Evolutionary conservation across 2,888 invertebrate species (phyloP).

Genomic region (Stictocephala bisonia): DNA sequence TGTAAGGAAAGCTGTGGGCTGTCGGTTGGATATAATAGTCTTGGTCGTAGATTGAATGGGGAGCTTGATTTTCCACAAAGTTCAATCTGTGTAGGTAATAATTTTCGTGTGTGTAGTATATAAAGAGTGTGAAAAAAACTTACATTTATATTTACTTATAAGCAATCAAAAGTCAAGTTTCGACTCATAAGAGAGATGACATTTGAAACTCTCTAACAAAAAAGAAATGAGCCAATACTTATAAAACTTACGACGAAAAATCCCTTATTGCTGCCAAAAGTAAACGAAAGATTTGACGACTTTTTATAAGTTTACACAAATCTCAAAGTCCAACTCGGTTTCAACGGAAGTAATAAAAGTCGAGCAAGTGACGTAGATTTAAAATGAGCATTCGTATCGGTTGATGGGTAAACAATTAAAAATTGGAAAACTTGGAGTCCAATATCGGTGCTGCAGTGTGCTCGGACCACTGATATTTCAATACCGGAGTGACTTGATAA

Average conservation of each 20-base stretch:
- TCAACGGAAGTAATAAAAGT: slow-evolving; percentile 24
- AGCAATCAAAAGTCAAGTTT: too few species aligned
- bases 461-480: background rate
- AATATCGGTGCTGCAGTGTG: slow-evolving; percentile 18
- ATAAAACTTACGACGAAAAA: slow-evolving; percentile 14
- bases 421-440: slow-evolving; percentile 39
- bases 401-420: slow-evolving; percentile 39
- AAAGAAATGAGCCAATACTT: slow-evolving; percentile 1
- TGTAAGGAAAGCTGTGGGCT: too few species aligned
- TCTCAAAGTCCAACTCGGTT: background rate
- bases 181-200: too few species aligned
- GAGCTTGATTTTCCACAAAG: too few species aligned
- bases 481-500: slow-evolving; percentile 5
- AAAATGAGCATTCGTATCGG: slow-evolving; percentile 7
- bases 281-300: slow-evolving; percentile 14
- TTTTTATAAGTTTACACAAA: slow-evolving; percentile 23
- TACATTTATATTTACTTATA: too few species aligned
- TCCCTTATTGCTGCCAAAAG: slow-evolving; percentile 35
- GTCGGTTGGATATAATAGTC: too few species aligned
- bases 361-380: background rate
- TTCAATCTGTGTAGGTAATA: too few species aligned
- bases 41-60: too few species aligned
- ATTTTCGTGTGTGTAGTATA: too few species aligned
- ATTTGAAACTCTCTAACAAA: too few species aligned
- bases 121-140: too few species aligned